Evolutionary conservation across 2,113 vertebrate species (phyloP), one percentile per base, ranked within the genome.

Genomic region (Oryzias curvinotus): DNA sequence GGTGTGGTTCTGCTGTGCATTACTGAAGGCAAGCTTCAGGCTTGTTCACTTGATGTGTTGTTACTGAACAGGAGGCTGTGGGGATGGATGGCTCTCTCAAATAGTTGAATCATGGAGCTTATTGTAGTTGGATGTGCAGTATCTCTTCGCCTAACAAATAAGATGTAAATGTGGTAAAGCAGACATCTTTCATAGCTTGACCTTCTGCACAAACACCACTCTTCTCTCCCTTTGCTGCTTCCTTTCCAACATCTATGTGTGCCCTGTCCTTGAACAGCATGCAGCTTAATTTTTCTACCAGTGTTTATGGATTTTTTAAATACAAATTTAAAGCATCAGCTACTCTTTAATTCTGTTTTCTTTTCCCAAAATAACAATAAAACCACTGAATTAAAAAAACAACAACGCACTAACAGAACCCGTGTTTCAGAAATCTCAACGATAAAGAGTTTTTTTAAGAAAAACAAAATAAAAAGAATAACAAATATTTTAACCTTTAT

Each of bases 121-220:
- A 57, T 66, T 52, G 67, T 68, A 62, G 63, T 78, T 52, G 48
- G 50, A 67, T 77, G 63, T 59, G 56, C 75, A 58, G 58, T 71
- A 77, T 90, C 73, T 86, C 68, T 63, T 56, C 23, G 17, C 58
- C 64, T 50, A 36, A 36, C 36, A 21, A 68, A 66, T 12, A 17
- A 58, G 51, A 68, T 66, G 65, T 72, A 73, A 86, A 88, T 87
- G 65, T 66, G 74, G 10, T 36, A 36, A 36, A 77, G 62, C 50
- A 84, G 78, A 79, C 85, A 70, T 84, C 60, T 81, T 80, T 84
- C 71, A 85, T 59, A 23, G 73, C 18, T 23, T 79, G 81, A 87
- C 79, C 83, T 87, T 86, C 80, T 84, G 61, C 57, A 17, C 70
- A 73, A 65, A 71, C 63, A 72, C 45, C 56, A 58, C 58, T 68